These are phyloP conservation scores for Montipora foliosa DNA, from an alignment of 64 coral and sea anemone genomes.

Conservation along the genomic window DNA sequence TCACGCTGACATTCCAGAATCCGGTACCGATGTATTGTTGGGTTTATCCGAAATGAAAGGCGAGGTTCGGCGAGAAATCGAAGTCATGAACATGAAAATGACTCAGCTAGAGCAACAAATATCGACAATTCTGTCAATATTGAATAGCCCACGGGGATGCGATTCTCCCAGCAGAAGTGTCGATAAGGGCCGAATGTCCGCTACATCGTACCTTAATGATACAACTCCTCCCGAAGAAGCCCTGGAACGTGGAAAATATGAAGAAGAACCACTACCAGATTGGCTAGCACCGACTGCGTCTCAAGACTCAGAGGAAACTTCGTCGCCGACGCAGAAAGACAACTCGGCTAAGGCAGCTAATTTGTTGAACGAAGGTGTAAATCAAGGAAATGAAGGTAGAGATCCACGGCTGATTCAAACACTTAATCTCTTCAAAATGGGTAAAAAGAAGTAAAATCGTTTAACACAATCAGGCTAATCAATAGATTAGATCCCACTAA, in stretches of 20 bases:
- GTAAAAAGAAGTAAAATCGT: conserved; percentile 32
- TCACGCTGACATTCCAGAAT: conserved; percentile 54
- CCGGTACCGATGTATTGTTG: conserved; percentile 75
- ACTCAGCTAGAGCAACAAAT: conserved; percentile 93
- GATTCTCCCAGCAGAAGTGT: conserved; percentile 11
- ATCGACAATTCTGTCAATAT: conserved; percentile 77
- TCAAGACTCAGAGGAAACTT: conserved; percentile 58
- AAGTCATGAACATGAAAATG: conserved; percentile 99
- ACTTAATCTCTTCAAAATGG: conserved; percentile 73
- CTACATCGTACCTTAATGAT: conserved; percentile 52
- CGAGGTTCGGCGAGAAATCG: conserved; percentile 95
- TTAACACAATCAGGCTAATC: not conserved
- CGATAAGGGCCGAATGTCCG: conserved; percentile 18
- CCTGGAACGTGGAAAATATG: not conserved
- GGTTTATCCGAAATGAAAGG: conserved; percentile 98
- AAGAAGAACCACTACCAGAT: conserved; percentile 75
- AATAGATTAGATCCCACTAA: too few species aligned
- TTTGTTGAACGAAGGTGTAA: conserved; percentile 56
- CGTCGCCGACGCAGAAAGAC: conserved; percentile 3
- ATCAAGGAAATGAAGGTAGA: not conserved
- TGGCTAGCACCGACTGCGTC: conserved; percentile 85
- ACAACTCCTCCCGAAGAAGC: conserved; percentile 17
- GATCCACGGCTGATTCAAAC: conserved; percentile 80
- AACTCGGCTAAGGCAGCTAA: conserved; percentile 65
- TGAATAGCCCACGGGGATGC: conserved; percentile 67